Percentiles rank a stretch among this genome's conserved stretches.
Evolutionary conservation across 2,888 invertebrate genomes (phyloP).

Genomic region (Calameuta pallipes): DNA sequence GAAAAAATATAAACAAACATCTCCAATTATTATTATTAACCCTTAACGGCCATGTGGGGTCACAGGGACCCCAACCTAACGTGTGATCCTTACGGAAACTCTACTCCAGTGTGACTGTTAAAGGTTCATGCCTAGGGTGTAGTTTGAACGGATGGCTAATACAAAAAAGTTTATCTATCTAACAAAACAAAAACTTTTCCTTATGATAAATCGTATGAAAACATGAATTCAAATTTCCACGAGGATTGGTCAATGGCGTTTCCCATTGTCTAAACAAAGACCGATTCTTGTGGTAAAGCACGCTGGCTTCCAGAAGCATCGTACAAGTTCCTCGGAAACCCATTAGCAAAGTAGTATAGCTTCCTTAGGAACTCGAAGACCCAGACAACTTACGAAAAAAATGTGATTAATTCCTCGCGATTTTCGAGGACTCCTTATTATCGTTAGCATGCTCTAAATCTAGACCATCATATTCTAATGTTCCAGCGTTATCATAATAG

Average conservation of each 20-base stretch:
- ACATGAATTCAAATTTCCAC: conserved; percentile 20
- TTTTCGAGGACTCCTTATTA: conserved; percentile 60
- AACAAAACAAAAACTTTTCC: conserved; percentile 9
- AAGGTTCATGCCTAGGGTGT: background rate
- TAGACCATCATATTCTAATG: conserved; percentile 66
- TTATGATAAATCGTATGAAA: conserved; percentile 1
- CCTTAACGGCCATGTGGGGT: no score
- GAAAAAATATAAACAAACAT: conserved; percentile 8
- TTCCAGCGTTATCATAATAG: conserved; percentile 79
- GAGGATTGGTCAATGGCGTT: conserved; percentile 38
- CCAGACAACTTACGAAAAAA: background rate
- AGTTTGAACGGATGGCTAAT: conserved; percentile 1
- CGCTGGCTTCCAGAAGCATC: conserved; percentile 37
- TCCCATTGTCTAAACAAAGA: conserved; percentile 21
- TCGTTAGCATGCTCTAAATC: conserved; percentile 61
- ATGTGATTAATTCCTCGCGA: conserved; percentile 38
- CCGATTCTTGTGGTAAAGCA: conserved; percentile 31
- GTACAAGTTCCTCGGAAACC: conserved; percentile 2
- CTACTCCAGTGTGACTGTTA: no score
- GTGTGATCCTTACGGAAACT: no score
- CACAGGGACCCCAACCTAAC: no score
- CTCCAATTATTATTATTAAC: background rate
- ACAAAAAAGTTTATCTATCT: conserved; percentile 11
- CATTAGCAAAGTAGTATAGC: conserved; percentile 14
- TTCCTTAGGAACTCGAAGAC: conserved; percentile 6